A percentile compares a stretch with the other conserved stretches of the same genome.
Evolutionary conservation across 2,888 invertebrate species (phyloP).

Genomic region (Tenthredo scrophulariae): DNA sequence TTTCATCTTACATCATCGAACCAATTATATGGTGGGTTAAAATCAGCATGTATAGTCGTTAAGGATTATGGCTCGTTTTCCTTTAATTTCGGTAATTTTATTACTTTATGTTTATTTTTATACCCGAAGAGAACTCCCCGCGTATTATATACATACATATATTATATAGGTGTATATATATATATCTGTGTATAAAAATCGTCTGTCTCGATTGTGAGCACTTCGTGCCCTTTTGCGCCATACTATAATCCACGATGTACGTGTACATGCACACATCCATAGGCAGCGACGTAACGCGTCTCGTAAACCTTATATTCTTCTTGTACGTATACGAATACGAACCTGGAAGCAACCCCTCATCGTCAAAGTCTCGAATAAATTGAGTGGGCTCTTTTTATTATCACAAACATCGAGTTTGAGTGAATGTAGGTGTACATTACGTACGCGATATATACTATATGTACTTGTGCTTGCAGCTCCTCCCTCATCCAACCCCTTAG

Average conservation of each 20-base stretch:
- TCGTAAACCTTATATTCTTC: neutral
- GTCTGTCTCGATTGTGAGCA: neutral
- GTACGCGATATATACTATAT: neutral
- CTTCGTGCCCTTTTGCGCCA: neutral
- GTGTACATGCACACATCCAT: neutral
- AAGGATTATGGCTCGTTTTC: too few species aligned
- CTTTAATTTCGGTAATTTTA: neutral
- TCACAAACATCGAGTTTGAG: neutral
- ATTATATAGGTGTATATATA: neutral
- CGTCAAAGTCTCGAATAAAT: constrained; percentile 32
- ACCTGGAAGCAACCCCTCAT: neutral
- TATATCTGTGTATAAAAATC: neutral
- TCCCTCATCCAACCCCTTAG: neutral
- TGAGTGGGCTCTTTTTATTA: constrained; percentile 32
- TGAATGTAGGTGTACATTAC: neutral
- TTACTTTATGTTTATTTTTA: neutral
- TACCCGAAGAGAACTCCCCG: neutral
- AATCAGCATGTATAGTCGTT: too few species aligned
- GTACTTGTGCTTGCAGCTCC: neutral
- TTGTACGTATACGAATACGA: neutral
- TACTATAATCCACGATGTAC: neutral
- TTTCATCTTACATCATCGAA: too few species aligned
- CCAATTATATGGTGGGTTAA: too few species aligned
- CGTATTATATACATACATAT: neutral
- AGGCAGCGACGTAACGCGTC: neutral